Evolutionary conservation across 2,113 vertebrate genomes (phyloP), one percentile per base, ranked within the genome.

Genomic region (Mesocricetus auratus): DNA sequence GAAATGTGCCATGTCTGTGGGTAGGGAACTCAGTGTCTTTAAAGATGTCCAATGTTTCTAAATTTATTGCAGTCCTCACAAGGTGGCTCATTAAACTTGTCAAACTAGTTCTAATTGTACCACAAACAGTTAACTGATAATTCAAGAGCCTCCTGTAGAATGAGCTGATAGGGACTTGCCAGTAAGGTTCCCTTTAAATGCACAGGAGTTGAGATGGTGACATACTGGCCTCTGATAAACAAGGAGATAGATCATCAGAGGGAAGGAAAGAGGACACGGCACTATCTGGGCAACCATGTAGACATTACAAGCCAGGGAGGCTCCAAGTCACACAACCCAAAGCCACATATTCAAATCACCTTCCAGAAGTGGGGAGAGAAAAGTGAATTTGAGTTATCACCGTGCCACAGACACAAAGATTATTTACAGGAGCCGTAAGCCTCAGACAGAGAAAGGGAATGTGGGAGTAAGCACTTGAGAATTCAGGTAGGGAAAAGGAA

Each of bases 251-350:
- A 24, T 58, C 9, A 3, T 12, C 75, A 36, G n/a, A 15, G 16
- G 53, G 19, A 22, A 19, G 42, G 15, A n/a, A 73, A 62, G 47
- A 31, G 31, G 56, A 45, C 60, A 7, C 10, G 1, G 62, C 31
- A 3, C 31, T 73, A 29, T 22, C n/a, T 9, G 7, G 5, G 22
- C 36, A 64, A 29, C 33, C 3, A 1, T 11, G 29, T 29, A 64
- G 31, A 71, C 4, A 5, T 5, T 62, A 4, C 16, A 0, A 1
- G 1, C n/a, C 31, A 16, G 73, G 22, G 62, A 89, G 39, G 26
- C 21, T 2, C n/a, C 13, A 9, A 56, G 68, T 62, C 62, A 39
- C n/a, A n/a, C 2, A 2, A 0, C 0, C 9, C 6, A 2, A 69
- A 89, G 16, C n/a, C 47, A 64, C 42, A 62, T 6, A 53, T 33